phyloP scores from a whole-genome alignment of 2,113 vertebrate genomes.

The Istiophorus platypterus region DNA sequence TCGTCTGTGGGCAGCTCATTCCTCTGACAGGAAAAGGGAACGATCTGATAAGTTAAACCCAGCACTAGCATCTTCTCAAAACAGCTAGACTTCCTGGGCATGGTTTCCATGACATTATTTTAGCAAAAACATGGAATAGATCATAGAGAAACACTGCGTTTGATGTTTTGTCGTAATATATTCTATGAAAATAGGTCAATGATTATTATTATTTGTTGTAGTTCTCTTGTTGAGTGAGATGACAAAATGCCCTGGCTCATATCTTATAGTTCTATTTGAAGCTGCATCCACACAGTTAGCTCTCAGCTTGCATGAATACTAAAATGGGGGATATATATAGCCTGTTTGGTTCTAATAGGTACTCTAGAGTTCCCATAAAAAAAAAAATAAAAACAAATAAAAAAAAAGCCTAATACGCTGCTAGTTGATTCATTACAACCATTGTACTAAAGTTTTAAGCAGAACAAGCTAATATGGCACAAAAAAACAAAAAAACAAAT shows the following conservation, averaged over 20 bases:
- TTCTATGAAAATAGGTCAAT: not conserved
- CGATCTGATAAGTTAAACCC: constrained; percentile 62
- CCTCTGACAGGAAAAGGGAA: constrained; percentile 64
- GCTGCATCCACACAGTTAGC: not conserved
- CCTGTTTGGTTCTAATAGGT: too few relatives aligned
- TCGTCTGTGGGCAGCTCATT: constrained; percentile 26
- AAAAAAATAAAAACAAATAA: too few relatives aligned
- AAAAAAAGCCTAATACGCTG: too few relatives aligned
- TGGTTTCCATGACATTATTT: constrained; percentile 50
- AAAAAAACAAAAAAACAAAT: too few relatives aligned
- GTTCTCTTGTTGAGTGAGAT: too few relatives aligned
- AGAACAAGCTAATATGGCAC: too few relatives aligned
- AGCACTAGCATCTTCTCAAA: constrained; percentile 42
- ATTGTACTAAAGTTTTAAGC: too few relatives aligned
- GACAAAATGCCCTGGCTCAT: too few relatives aligned
- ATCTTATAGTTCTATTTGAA: not conserved
- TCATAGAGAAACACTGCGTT: not conserved
- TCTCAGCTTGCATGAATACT: not conserved
- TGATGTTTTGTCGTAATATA: constrained; percentile 13
- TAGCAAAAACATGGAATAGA: constrained; percentile 24
- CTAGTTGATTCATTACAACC: too few relatives aligned
- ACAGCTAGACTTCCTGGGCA: constrained; percentile 60
- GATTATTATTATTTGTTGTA: not conserved
- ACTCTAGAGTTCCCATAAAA: too few relatives aligned
- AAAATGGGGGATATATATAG: not conserved